These are phyloP conservation scores for Drosophila obscura DNA, from an alignment of 1,140 invertebrate species.

Conservation along the genomic window DNA sequence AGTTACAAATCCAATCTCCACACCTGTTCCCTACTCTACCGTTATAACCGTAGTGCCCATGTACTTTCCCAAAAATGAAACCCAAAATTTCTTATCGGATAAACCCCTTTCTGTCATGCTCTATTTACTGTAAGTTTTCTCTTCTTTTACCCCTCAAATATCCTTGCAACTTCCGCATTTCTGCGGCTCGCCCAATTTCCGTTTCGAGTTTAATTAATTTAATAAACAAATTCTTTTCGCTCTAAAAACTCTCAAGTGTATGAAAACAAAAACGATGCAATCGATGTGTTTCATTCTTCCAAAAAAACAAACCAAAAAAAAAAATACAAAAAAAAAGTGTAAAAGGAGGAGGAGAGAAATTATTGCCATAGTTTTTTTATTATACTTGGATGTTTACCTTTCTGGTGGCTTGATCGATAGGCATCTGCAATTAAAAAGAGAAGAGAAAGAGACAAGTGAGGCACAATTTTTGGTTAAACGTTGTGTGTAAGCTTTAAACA, in stretches of 20 bases:
- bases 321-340: constrained; percentile 7
- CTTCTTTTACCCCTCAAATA: constrained; percentile 14
- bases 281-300: constrained; percentile 28
- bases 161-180: constrained; percentile 39
- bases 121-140: constrained; percentile 47
- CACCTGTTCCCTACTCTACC: constrained; percentile 33
- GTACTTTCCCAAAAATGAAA: no score
- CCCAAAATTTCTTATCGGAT: constrained; percentile 20
- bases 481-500: constrained; percentile 66
- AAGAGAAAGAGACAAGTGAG: constrained; percentile 84
- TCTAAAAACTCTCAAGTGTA: constrained; percentile 83
- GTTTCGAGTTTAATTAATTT: constrained; percentile 67
- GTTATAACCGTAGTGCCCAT: constrained; percentile 30
- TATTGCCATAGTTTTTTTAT: constrained; percentile 80
- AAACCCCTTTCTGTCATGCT: constrained; percentile 49
- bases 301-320: constrained; percentile 19
- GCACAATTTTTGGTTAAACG: constrained; percentile 67
- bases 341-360: constrained; percentile 43
- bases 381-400: constrained; percentile 85
- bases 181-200: constrained; percentile 57
- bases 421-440: constrained; percentile 87
- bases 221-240: constrained; percentile 78
- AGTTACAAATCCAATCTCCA: constrained; percentile 23
- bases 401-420: constrained; percentile 89
- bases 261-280: constrained; percentile 37